Conservation (phyloP, 1,140 invertebrate genomes). For the Xylocopa sonorina region DNA sequence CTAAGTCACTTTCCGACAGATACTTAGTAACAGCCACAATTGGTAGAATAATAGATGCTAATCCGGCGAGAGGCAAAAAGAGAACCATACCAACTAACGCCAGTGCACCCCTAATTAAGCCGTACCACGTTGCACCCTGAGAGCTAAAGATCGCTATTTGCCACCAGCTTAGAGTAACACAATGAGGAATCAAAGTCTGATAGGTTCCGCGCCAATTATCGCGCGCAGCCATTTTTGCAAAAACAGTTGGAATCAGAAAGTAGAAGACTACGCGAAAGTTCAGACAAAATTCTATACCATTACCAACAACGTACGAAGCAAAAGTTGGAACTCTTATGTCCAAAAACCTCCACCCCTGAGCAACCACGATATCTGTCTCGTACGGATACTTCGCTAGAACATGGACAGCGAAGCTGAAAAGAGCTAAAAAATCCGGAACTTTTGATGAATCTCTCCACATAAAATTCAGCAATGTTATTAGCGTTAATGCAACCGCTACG, state of each 20-base stretch:
- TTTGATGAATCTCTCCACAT: conserved; percentile 83
- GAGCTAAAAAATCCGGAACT: conserved; percentile 87
- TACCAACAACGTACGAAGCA: conserved; percentile 89
- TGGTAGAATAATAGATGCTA: conserved; percentile 88
- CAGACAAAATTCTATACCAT: conserved; percentile 92
- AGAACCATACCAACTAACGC: conserved; percentile 89
- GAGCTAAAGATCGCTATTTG: conserved; percentile 91
- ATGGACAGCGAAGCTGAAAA: conserved; percentile 90
- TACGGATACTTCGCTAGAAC: conserved; percentile 93
- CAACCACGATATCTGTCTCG: conserved; percentile 90
- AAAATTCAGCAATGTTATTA: conserved; percentile 89
- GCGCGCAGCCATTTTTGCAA: conserved; percentile 87
- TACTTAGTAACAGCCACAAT: conserved; percentile 88
- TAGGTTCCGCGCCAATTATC: conserved; percentile 90
- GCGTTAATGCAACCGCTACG: conserved; percentile 87
- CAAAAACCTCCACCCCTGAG: conserved; percentile 89
- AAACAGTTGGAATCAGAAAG: conserved; percentile 88
- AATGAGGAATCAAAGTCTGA: conserved; percentile 90
- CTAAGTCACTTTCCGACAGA: conserved; percentile 85
- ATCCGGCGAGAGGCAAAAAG: conserved; percentile 89
- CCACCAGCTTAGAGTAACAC: conserved; percentile 93
- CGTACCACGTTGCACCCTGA: conserved; percentile 90
- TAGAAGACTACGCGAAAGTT: conserved; percentile 91
- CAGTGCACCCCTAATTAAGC: conserved; percentile 88
- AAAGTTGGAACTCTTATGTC: conserved; percentile 91